phyloP scores from a whole-genome alignment of 1,140 invertebrate genomes.

The Neotoxoptera formosana region DNA sequence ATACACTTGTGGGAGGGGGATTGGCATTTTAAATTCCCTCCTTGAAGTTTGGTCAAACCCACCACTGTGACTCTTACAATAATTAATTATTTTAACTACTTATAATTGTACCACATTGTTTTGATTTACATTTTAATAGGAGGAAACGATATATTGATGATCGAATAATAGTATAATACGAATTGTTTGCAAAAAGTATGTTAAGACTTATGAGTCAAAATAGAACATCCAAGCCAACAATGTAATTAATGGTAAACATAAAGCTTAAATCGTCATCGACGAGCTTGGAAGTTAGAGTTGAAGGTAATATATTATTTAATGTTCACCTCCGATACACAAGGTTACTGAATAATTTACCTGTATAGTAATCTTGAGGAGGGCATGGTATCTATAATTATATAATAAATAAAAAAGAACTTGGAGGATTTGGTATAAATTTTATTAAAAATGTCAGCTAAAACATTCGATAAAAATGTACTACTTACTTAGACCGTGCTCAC shows the following conservation, averaged over 20 bases:
- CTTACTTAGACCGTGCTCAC: neutral
- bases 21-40: too few species aligned
- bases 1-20: too few species aligned
- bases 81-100: neutral
- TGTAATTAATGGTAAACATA: too few species aligned
- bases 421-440: neutral
- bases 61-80: too few species aligned
- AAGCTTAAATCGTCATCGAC: neutral
- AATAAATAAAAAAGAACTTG: neutral
- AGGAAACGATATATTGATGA: neutral
- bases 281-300: neutral
- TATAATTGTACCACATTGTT: neutral
- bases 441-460: neutral
- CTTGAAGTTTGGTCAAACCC: too few species aligned
- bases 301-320: constrained; percentile 10
- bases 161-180: neutral
- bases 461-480: neutral
- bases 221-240: neutral
- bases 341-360: constrained; percentile 5
- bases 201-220: neutral
- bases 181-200: neutral
- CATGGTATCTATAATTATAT: neutral
- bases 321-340: neutral
- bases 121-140: neutral
- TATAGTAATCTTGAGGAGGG: neutral